These are phyloP conservation scores for Phalangium opilio DNA, from an alignment of 2,888 invertebrate genomes.

Conservation along the genomic window DNA sequence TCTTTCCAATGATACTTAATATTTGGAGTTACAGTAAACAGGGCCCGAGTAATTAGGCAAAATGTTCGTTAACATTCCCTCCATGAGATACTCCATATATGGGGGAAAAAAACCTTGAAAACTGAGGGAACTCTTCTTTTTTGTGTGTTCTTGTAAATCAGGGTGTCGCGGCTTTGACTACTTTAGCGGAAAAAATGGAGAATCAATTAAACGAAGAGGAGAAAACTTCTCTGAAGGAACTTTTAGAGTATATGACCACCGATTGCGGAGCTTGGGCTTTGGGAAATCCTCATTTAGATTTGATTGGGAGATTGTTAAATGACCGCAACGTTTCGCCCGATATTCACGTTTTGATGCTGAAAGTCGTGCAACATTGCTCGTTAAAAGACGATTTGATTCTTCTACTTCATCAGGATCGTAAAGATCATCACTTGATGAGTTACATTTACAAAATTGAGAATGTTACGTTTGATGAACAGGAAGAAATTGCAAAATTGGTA, in stretches of 20 bases:
- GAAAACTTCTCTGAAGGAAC: constrained; percentile 56
- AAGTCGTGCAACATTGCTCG: constrained; percentile 23
- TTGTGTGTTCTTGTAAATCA: constrained; percentile 24
- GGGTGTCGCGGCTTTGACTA: constrained; percentile 45
- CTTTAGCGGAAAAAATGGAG: constrained; percentile 49
- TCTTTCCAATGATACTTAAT: too few species aligned
- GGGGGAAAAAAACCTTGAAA: too few species aligned
- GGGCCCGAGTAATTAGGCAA: too few species aligned
- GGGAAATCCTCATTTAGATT: constrained; percentile 68
- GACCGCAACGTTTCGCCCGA: constrained; percentile 17
- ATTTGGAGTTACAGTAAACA: too few species aligned
- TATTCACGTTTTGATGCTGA: background rate
- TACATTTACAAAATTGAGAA: constrained; percentile 66
- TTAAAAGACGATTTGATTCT: constrained; percentile 72
- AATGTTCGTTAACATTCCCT: too few species aligned
- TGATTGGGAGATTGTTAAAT: constrained; percentile 39
- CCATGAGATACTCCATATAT: too few species aligned
- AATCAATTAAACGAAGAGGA: constrained; percentile 59
- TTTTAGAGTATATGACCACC: constrained; percentile 71
- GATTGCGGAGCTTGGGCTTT: constrained; percentile 86
- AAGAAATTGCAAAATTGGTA: constrained; percentile 62
- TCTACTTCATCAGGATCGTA: constrained; percentile 72
- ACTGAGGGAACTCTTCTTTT: too few species aligned
- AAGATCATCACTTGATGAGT: constrained; percentile 74
- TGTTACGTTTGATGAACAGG: constrained; percentile 55